A percentile compares a stretch with the other conserved stretches of the same genome.
phyloP scores from a whole-genome alignment of 2,797 vertebrate genomes.

The Clarias pachynema region DNA sequence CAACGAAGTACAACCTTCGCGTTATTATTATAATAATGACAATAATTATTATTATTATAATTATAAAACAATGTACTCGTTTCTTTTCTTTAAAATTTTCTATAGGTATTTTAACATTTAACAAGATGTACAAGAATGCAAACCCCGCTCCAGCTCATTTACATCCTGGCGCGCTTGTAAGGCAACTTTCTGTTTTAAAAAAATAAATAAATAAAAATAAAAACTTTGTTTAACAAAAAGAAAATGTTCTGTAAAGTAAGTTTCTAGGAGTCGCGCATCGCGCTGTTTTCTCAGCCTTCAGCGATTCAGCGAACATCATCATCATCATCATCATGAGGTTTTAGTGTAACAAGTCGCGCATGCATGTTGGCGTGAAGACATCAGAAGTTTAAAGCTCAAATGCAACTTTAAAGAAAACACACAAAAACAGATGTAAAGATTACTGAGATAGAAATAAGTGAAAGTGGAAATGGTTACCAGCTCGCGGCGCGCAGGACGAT shows the following conservation, averaged over 20 bases:
- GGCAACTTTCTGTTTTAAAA: not conserved
- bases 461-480: constrained; percentile 26
- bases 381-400: not conserved
- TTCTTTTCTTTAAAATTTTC: not conserved
- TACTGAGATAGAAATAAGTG: not conserved
- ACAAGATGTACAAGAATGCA: not conserved
- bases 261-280: not conserved
- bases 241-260: too few species aligned
- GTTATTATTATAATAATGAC: not conserved
- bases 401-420: not conserved
- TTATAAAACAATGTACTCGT: not conserved
- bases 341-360: not conserved
- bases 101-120: not conserved
- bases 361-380: not conserved
- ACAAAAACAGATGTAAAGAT: not conserved
- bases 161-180: not conserved
- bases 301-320: not conserved
- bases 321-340: too few species aligned
- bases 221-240: too few species aligned
- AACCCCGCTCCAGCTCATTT: not conserved
- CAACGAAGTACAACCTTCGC: not conserved
- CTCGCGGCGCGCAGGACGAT: constrained; percentile 15
- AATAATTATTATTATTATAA: not conserved
- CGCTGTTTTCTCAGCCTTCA: not conserved
- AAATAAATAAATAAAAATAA: too few species aligned